Conservation (phyloP, 2,797 vertebrate genomes). For the Halcyon smyrnensis region DNA sequence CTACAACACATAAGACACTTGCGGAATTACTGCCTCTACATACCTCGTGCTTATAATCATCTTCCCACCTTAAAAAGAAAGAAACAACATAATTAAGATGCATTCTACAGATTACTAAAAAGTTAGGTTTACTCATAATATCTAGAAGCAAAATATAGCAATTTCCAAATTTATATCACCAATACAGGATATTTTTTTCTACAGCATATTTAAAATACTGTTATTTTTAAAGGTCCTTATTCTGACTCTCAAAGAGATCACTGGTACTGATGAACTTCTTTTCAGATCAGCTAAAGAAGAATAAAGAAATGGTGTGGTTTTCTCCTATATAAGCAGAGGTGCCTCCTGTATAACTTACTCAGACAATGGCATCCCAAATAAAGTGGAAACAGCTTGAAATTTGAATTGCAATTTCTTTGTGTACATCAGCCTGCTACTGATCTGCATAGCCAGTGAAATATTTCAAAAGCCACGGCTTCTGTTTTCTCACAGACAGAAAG, state of each 20-base stretch:
- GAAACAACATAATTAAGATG: not conserved
- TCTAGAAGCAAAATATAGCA: not conserved
- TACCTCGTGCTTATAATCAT: conserved; percentile 53
- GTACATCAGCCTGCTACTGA: not conserved
- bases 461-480: not conserved
- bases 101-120: not conserved
- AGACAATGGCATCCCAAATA: not conserved
- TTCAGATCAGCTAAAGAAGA: not conserved
- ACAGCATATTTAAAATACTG: not conserved
- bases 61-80: conserved; percentile 57
- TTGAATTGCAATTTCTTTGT: not conserved
- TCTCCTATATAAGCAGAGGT: not conserved
- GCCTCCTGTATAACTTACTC: not conserved
- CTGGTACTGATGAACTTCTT: not conserved
- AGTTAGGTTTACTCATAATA: not conserved
- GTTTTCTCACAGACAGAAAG: not conserved
- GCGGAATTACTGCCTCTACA: not conserved
- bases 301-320: not conserved
- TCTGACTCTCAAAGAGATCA: not conserved
- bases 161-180: not conserved
- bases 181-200: not conserved
- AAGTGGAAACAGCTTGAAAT: not conserved
- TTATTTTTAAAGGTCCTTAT: not conserved
- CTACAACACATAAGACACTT: not conserved
- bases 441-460: not conserved